phyloP scores from a whole-genome alignment of 2,797 vertebrate genomes.

The Pangasius macronema region DNA sequence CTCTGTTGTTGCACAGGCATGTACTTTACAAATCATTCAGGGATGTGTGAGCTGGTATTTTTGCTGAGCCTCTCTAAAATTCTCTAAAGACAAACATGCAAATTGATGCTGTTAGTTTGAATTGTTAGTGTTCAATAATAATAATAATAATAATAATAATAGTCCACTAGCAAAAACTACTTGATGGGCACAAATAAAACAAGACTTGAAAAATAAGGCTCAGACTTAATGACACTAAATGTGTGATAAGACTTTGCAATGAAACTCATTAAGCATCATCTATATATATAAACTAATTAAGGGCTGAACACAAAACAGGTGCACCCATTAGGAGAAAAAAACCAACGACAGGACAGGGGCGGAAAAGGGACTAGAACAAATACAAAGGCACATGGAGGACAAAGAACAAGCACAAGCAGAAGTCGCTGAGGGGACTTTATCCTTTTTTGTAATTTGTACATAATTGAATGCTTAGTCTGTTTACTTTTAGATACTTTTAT shows the following conservation, averaged over 20 bases:
- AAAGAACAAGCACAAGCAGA: neutral
- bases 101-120: conserved; percentile 7
- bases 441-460: no score
- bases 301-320: no score
- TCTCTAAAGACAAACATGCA: neutral
- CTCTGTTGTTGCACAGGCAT: neutral
- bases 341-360: neutral
- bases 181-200: neutral
- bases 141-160: neutral
- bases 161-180: neutral
- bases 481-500: no score
- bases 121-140: neutral
- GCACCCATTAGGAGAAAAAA: neutral
- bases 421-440: no score
- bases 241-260: neutral
- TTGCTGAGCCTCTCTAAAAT: neutral
- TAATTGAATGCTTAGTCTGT: no score
- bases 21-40: neutral
- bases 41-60: neutral
- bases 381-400: neutral
- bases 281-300: no score
- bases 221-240: neutral
- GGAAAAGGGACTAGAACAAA: neutral
- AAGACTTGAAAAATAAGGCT: neutral
- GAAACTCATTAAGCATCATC: neutral